Percentiles rank a stretch among this genome's conserved stretches.
Conservation (phyloP, 2,888 invertebrate genomes). For the Drosophila dives region DNA sequence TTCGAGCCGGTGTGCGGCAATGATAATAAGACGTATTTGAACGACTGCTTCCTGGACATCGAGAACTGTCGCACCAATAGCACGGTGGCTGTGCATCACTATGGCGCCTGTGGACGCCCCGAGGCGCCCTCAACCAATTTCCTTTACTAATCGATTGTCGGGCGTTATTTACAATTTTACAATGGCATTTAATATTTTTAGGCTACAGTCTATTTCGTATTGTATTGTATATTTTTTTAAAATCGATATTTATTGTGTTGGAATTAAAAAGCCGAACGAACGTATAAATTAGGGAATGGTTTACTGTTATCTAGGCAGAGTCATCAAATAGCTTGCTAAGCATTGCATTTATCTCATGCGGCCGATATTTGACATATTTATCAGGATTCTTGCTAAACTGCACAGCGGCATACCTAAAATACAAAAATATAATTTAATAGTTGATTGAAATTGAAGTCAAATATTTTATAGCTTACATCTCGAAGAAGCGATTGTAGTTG, state of each 20-base stretch:
- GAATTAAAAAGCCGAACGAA: conserved; percentile 73
- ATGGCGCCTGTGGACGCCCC: conserved; percentile 94
- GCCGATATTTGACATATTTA: conserved; percentile 96
- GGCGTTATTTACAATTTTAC: conserved; percentile 48
- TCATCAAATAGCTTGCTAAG: conserved; percentile 97
- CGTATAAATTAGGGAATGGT: conserved; percentile 39
- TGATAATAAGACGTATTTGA: conserved; percentile 96
- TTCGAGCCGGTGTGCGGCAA: conserved; percentile 97
- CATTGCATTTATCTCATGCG: conserved; percentile 92
- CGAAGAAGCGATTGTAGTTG: conserved; percentile 92
- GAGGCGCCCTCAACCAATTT: conserved; percentile 95
- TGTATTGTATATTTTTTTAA: conserved; percentile 71
- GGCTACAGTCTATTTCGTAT: conserved; percentile 69
- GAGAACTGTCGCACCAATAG: conserved; percentile 94
- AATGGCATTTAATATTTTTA: conserved; percentile 77
- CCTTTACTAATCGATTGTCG: conserved; percentile 87
- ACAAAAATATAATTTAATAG: background rate
- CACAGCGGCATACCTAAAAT: conserved; percentile 88
- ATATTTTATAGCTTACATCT: conserved; percentile 86
- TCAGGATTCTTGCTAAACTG: conserved; percentile 96
- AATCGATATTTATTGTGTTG: conserved; percentile 77
- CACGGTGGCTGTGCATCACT: conserved; percentile 91
- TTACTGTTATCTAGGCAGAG: conserved; percentile 72
- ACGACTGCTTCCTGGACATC: conserved; percentile 95
- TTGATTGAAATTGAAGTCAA: background rate